Percentiles rank a stretch among this genome's conserved stretches.
Evolutionary conservation across 2,888 invertebrate species (phyloP).

Genomic region (Morpho deidamia): DNA sequence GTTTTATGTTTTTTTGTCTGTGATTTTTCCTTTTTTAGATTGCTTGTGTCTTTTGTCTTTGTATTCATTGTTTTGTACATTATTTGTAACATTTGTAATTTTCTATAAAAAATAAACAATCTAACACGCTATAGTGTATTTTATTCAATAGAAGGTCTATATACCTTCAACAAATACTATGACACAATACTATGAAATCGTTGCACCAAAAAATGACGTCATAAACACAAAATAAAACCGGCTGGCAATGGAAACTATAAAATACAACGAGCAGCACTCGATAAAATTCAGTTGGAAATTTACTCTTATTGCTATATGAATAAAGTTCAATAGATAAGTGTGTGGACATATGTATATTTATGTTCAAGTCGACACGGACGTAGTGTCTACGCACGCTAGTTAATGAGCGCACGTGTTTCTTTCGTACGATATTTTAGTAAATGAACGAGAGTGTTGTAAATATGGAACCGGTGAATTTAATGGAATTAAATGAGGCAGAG

Average conservation of each 20-base stretch:
- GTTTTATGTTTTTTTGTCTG: too few species aligned
- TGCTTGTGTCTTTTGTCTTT: too few species aligned
- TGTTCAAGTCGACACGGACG: constrained; percentile 44
- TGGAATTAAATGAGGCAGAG: constrained; percentile 55
- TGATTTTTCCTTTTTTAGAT: too few species aligned
- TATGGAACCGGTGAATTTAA: constrained; percentile 53
- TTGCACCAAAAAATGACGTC: too few species aligned
- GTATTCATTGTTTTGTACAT: too few species aligned
- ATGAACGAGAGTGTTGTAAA: constrained; percentile 19
- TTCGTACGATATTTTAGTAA: background rate
- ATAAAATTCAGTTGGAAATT: background rate
- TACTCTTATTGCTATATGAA: background rate
- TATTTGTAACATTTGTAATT: too few species aligned
- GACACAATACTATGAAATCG: too few species aligned
- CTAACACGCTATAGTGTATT: too few species aligned
- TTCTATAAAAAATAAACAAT: too few species aligned
- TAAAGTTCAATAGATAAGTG: constrained; percentile 2
- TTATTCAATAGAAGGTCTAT: too few species aligned
- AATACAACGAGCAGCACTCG: too few species aligned
- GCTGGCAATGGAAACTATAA: constrained; percentile 6
- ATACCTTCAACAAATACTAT: too few species aligned
- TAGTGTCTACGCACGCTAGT: constrained; percentile 45
- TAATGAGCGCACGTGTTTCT: constrained; percentile 49
- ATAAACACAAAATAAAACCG: background rate
- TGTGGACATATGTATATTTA: constrained; percentile 33